Evolutionary conservation across 2,797 vertebrate species (phyloP).

Genomic region (Silurus aristotelis): DNA sequence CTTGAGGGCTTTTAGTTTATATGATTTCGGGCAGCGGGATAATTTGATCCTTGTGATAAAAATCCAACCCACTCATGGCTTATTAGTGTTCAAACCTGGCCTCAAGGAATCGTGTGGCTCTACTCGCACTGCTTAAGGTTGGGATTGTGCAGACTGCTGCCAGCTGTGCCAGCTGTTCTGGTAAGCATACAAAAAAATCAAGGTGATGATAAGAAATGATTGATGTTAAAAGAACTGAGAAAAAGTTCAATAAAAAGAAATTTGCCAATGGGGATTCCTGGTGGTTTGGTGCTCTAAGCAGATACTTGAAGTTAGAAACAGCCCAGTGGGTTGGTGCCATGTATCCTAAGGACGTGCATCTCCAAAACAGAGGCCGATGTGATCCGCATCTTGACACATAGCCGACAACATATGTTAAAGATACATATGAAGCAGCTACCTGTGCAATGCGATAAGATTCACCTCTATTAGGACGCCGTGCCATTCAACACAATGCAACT

Average conservation of each 20-base stretch:
- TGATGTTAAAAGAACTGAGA: not conserved
- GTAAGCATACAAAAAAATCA: not conserved
- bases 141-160: constrained; percentile 9
- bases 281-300: not conserved
- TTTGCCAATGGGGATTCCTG: not conserved
- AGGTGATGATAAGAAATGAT: not conserved
- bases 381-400: too few species aligned
- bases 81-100: constrained; percentile 18
- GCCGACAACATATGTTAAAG: too few species aligned
- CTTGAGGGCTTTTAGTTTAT: constrained; percentile 40
- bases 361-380: too few species aligned
- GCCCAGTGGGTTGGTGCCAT: not conserved
- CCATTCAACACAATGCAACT: too few species aligned
- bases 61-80: constrained; percentile 31
- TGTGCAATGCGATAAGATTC: too few species aligned
- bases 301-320: not conserved
- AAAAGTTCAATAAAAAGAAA: not conserved
- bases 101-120: constrained; percentile 9
- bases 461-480: too few species aligned
- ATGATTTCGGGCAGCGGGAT: constrained; percentile 28
- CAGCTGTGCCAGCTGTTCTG: constrained; percentile 19
- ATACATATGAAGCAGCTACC: too few species aligned
- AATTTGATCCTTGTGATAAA: constrained; percentile 33
- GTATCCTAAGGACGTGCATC: not conserved
- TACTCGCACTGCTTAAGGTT: not conserved